phyloP scores from a whole-genome alignment of 2,113 vertebrate species.

The Ailuropoda melanoleuca region DNA sequence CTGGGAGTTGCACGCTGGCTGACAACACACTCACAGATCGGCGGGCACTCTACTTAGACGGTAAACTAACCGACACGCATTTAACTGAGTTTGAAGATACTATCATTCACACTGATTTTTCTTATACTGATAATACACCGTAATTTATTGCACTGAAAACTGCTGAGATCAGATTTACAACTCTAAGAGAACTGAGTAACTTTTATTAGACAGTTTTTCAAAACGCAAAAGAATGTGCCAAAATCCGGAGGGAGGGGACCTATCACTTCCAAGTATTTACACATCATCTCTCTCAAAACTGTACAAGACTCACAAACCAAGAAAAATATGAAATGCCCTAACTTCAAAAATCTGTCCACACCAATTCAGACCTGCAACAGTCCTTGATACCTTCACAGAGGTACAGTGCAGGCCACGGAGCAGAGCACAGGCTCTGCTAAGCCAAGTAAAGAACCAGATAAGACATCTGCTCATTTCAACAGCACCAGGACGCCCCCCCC shows the following conservation, averaged over 20 bases:
- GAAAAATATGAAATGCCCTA: slow-evolving; percentile 4
- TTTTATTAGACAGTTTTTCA: slow-evolving; percentile 43
- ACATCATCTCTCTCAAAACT: neutral
- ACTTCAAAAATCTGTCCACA: neutral
- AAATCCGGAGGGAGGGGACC: neutral
- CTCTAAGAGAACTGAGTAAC: slow-evolving; percentile 3
- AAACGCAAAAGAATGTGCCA: slow-evolving; percentile 18
- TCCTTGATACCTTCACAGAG: neutral
- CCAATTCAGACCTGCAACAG: neutral
- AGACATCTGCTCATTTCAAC: neutral
- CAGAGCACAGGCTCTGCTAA: neutral
- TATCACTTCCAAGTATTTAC: neutral
- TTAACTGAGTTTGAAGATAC: neutral
- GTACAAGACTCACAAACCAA: neutral
- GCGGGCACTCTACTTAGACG: neutral
- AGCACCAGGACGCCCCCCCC: neutral
- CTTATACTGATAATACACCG: neutral
- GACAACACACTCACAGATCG: neutral
- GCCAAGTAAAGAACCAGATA: neutral
- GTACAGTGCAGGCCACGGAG: neutral
- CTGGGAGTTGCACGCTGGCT: neutral
- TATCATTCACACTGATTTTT: neutral
- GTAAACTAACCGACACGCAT: neutral
- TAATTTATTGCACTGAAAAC: slow-evolving; percentile 11
- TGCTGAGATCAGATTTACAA: neutral